Evolutionary conservation across 2,797 vertebrate genomes (phyloP).

Genomic region (Enteromius treurensis): DNA sequence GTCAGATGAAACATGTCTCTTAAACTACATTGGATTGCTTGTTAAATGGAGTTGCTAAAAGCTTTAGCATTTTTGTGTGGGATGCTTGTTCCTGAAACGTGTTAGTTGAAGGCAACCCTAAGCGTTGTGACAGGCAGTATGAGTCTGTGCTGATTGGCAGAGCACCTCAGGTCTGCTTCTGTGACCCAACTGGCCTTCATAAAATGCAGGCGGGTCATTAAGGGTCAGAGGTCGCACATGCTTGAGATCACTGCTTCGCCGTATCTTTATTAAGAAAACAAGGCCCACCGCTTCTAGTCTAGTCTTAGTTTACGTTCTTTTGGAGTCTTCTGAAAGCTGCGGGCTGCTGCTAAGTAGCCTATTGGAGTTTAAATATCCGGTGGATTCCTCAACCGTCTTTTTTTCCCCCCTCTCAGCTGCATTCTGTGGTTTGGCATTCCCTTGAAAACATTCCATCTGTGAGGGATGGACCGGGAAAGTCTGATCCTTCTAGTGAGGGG

Average conservation of each 20-base stretch:
- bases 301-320: conserved; percentile 23
- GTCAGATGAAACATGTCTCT: not conserved
- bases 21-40: not conserved
- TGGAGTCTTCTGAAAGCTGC: conserved; percentile 21
- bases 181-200: not conserved
- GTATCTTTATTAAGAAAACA: not conserved
- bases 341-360: conserved; percentile 17
- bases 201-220: conserved; percentile 15
- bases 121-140: not conserved
- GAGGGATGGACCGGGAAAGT: conserved; percentile 38
- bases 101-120: conserved; percentile 7
- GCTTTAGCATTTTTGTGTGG: conserved; percentile 27
- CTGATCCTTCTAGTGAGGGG: conserved; percentile 24
- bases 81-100: conserved; percentile 26
- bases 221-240: conserved; percentile 33
- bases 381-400: conserved; percentile 35
- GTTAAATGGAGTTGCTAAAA: conserved; percentile 6
- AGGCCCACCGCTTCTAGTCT: not conserved
- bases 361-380: conserved; percentile 32
- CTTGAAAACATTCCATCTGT: conserved; percentile 48
- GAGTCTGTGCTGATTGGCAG: not conserved
- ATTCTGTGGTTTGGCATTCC: conserved; percentile 51
- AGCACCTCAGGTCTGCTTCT: not conserved
- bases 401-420: conserved; percentile 18
- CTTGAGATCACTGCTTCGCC: not conserved